Evolutionary conservation across 2,888 invertebrate genomes (phyloP).

Genomic region (Pomacea canaliculata): DNA sequence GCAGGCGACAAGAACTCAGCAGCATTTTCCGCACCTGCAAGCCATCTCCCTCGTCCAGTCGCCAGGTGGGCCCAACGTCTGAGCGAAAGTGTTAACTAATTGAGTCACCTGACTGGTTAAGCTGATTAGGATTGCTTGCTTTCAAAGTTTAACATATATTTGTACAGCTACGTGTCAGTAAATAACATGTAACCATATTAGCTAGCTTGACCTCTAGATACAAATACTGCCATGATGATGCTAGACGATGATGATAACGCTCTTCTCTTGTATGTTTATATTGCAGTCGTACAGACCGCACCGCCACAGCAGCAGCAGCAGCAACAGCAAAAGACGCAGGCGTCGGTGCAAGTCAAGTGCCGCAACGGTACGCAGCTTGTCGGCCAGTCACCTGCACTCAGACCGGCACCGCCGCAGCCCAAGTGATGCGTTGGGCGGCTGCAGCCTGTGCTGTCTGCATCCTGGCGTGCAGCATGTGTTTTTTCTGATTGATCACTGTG

Average conservation of each 20-base stretch:
- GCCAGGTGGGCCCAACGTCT: background rate
- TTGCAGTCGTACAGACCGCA: background rate
- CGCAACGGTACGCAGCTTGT: background rate
- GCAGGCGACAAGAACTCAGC: background rate
- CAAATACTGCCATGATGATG: no score
- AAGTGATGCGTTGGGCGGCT: background rate
- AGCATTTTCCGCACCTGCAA: background rate
- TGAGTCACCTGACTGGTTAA: no score
- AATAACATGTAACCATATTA: no score
- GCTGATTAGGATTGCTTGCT: no score
- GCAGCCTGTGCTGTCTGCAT: background rate
- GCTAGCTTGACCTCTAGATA: no score
- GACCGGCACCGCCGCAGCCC: background rate
- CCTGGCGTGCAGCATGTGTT: no score
- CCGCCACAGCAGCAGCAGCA: background rate
- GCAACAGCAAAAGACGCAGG: background rate
- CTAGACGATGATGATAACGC: no score
- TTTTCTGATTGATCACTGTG: no score
- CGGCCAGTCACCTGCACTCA: background rate
- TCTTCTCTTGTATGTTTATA: no score
- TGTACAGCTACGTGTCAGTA: no score
- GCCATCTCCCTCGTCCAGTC: background rate
- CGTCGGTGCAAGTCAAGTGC: background rate
- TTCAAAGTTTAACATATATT: no score
- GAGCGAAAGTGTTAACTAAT: no score